Conservation (phyloP, 2,797 vertebrate species). For the Pangasius sanitwongsei region DNA sequence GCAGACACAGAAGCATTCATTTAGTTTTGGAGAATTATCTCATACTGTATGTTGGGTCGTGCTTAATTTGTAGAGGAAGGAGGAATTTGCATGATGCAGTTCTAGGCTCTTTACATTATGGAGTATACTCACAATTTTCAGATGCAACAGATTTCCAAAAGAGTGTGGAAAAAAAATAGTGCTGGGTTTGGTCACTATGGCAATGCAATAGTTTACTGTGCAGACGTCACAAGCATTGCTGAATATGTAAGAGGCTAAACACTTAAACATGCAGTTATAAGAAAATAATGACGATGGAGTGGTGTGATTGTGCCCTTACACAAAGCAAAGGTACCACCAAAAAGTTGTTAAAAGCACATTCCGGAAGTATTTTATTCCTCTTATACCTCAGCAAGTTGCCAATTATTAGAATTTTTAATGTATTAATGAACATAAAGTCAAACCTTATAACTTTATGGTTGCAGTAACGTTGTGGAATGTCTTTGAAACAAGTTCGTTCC, state of each 20-base stretch:
- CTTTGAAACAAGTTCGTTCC: not conserved
- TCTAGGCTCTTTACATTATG: not conserved
- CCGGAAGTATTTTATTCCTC: not conserved
- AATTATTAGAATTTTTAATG: not conserved
- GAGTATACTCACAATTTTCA: conserved; percentile 22
- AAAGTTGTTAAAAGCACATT: not conserved
- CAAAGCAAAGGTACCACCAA: not conserved
- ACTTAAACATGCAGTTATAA: not conserved
- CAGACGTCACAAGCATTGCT: not conserved
- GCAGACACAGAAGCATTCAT: not conserved
- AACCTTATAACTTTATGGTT: not conserved
- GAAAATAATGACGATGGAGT: not conserved
- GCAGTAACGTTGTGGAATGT: too few relatives aligned
- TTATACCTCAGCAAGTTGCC: not conserved
- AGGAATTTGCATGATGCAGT: conserved; percentile 23
- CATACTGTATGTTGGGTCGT: not conserved
- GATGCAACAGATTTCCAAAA: conserved; percentile 69
- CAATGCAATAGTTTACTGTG: not conserved
- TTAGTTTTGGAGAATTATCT: not conserved
- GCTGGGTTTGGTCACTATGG: conserved; percentile 37
- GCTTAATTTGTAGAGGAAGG: not conserved
- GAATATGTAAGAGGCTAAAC: not conserved
- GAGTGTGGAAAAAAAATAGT: conserved; percentile 70
- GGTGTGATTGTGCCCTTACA: not conserved
- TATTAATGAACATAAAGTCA: not conserved